Evolutionary conservation across 1,140 invertebrate genomes (phyloP).

Genomic region (Agrypnia vestita): DNA sequence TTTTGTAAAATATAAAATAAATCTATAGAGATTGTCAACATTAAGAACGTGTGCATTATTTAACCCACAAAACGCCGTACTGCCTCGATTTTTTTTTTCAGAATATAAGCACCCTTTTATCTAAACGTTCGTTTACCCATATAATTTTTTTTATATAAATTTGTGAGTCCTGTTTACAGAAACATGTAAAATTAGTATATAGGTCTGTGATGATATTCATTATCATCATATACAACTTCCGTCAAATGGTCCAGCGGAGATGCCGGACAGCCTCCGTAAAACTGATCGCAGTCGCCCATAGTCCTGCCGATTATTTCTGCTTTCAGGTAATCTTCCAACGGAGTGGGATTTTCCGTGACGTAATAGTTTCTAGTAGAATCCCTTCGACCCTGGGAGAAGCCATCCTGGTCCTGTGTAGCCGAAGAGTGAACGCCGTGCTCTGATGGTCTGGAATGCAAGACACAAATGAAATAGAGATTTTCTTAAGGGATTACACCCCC

Average conservation of each 20-base stretch:
- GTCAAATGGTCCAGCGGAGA: constrained; percentile 53
- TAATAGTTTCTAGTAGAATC: background rate
- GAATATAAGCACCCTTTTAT: too few relatives aligned
- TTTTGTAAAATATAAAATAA: constrained; percentile 39
- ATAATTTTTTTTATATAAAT: too few relatives aligned
- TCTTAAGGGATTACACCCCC: too few relatives aligned
- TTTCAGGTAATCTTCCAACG: constrained; percentile 46
- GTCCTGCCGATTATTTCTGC: constrained; percentile 44
- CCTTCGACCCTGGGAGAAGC: background rate
- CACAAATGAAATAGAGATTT: too few relatives aligned
- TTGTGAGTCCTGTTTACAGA: too few relatives aligned
- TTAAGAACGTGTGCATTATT: background rate
- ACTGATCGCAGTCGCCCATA: constrained; percentile 44
- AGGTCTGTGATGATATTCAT: background rate
- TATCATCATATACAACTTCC: constrained; percentile 42
- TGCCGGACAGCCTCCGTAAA: constrained; percentile 40
- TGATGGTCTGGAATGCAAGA: constrained; percentile 50
- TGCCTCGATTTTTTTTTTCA: too few relatives aligned
- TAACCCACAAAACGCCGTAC: background rate
- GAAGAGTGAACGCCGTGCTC: constrained; percentile 37
- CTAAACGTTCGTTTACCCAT: too few relatives aligned
- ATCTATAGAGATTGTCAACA: background rate
- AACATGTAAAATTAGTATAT: too few relatives aligned
- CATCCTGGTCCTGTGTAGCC: background rate
- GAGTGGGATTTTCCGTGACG: constrained; percentile 29